phyloP scores from a whole-genome alignment of 2,113 vertebrate species.

The Plectropomus leopardus region DNA sequence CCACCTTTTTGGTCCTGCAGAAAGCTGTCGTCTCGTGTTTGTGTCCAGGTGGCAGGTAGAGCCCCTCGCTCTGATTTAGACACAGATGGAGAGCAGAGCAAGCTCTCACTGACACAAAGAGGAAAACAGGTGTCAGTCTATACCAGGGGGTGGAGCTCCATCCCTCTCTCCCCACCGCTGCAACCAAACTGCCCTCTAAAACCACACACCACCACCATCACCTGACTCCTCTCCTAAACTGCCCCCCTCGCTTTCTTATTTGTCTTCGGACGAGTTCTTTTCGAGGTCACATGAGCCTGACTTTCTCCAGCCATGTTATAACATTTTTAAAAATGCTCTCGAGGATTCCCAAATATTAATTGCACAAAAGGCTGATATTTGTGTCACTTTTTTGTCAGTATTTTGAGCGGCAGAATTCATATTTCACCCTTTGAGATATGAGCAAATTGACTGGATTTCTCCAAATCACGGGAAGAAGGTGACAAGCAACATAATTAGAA shows the following conservation, averaged over 20 bases:
- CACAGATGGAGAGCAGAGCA: conserved; percentile 70
- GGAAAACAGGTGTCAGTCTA: conserved; percentile 80
- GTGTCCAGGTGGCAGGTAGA: conserved; percentile 49
- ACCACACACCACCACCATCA: conserved; percentile 16
- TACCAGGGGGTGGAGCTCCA: conserved; percentile 76
- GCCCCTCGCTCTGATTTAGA: conserved; percentile 76
- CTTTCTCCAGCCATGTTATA: neutral
- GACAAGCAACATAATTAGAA: no score
- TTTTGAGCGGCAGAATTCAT: conserved; percentile 60
- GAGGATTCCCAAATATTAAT: neutral
- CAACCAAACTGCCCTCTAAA: conserved; percentile 31
- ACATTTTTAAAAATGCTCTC: no score
- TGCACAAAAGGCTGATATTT: conserved; percentile 3
- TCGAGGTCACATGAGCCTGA: neutral
- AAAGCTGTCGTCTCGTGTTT: neutral
- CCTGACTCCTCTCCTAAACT: no score
- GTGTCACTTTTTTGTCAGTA: conserved; percentile 16
- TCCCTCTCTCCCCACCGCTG: conserved; percentile 48
- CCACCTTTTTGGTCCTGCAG: neutral
- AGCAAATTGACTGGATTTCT: no score
- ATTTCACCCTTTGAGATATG: no score
- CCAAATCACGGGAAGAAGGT: no score
- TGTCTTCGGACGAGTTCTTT: no score
- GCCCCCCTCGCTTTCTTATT: no score
- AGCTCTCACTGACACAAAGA: conserved; percentile 67